Evolutionary conservation across 2,113 vertebrate genomes (phyloP).

Genomic region (Atherinomorus stipes): DNA sequence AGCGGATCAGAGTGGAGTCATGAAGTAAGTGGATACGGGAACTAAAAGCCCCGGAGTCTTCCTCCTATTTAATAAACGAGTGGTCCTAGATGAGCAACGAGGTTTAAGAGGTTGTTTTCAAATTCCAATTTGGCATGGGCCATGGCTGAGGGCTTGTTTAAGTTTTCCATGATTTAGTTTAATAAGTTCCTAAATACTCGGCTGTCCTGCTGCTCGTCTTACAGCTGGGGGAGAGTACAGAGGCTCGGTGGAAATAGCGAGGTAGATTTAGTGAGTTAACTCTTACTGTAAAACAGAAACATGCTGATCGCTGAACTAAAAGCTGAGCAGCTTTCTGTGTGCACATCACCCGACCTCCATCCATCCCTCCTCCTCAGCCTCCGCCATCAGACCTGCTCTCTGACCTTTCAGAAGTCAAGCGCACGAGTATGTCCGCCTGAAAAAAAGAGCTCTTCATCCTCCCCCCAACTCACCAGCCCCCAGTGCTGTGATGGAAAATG

Average conservation of each 20-base stretch:
- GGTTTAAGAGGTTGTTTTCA: slow-evolving; percentile 77
- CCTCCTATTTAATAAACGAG: slow-evolving; percentile 69
- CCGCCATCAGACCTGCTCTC: slow-evolving; percentile 28
- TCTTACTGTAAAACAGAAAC: slow-evolving; percentile 3
- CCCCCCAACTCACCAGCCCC: slow-evolving; percentile 31
- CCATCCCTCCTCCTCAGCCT: neutral
- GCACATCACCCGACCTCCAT: neutral
- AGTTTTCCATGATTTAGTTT: slow-evolving; percentile 76
- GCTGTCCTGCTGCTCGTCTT: slow-evolving; percentile 63
- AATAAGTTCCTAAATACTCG: slow-evolving; percentile 77
- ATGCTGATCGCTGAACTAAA: neutral
- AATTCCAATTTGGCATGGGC: slow-evolving; percentile 68
- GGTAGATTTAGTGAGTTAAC: slow-evolving; percentile 34
- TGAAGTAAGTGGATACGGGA: slow-evolving; percentile 53
- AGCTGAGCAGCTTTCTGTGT: slow-evolving; percentile 4
- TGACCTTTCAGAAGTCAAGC: slow-evolving; percentile 55
- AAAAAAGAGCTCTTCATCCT: slow-evolving; percentile 47
- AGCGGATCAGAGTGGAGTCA: slow-evolving; percentile 63
- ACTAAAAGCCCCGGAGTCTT: slow-evolving; percentile 59
- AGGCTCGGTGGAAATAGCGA: slow-evolving; percentile 60
- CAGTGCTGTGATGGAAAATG: slow-evolving; percentile 55
- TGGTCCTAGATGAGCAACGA: slow-evolving; percentile 62
- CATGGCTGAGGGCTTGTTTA: slow-evolving; percentile 62
- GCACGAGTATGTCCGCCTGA: slow-evolving; percentile 52
- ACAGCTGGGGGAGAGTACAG: slow-evolving; percentile 63